A percentile compares a stretch with the other conserved stretches of the same genome.
Evolutionary conservation across 2,888 invertebrate genomes (phyloP).

Genomic region (Erebia palarica): DNA sequence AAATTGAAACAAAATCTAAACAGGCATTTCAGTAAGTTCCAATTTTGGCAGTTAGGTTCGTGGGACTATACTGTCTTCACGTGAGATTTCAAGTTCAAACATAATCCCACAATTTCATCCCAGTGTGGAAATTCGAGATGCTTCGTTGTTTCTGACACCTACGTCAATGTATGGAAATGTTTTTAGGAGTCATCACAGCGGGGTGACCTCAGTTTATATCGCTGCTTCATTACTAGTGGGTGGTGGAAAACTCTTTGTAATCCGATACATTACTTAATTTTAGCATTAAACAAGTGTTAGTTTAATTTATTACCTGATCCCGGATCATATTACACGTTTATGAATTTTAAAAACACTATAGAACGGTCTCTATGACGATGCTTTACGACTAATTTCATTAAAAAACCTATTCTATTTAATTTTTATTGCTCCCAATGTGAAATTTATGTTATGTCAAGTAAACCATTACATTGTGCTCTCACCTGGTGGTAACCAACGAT

Average conservation of each 20-base stretch:
- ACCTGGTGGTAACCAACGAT: too few relatives aligned
- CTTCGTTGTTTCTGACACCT: conserved; percentile 45
- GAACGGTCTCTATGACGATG: neutral
- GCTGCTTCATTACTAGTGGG: conserved; percentile 28
- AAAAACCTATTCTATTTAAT: neutral
- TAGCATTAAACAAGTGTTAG: conserved; percentile 19
- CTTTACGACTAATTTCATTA: neutral
- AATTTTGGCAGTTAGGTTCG: too few relatives aligned
- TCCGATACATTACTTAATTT: conserved; percentile 6
- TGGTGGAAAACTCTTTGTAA: conserved; percentile 26
- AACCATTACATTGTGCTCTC: too few relatives aligned
- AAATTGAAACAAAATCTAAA: too few relatives aligned
- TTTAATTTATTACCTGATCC: neutral
- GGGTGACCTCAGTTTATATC: conserved; percentile 43
- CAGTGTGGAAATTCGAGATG: conserved; percentile 39
- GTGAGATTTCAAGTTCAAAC: conserved; percentile 2
- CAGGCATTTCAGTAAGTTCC: too few relatives aligned
- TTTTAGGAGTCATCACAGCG: conserved; percentile 47
- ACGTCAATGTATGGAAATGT: conserved; percentile 45
- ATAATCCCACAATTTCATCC: conserved; percentile 31
- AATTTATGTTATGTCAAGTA: too few relatives aligned
- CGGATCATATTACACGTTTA: conserved; percentile 3
- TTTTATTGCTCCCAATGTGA: neutral
- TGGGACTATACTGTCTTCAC: neutral
- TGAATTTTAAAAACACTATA: neutral